Conservation (phyloP, 2,888 invertebrate species). For the Balanococcus diminutus region DNA sequence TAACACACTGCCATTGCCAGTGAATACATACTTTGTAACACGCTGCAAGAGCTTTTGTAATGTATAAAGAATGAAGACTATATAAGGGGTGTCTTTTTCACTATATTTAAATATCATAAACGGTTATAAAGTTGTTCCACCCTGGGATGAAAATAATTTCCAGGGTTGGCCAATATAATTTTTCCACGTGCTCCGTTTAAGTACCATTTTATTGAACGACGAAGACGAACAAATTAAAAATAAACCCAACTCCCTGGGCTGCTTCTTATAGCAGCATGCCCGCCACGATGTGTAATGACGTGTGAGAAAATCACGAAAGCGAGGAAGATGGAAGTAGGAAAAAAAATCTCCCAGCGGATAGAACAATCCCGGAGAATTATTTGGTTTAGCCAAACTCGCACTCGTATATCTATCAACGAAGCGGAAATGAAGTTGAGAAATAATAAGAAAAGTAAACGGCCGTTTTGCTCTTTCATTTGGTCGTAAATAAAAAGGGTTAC, state of each 20-base stretch:
- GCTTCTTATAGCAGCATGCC: no score
- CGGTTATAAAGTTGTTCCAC: not conserved
- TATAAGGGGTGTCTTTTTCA: not conserved
- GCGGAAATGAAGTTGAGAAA: conserved; percentile 47
- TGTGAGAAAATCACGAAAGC: not conserved
- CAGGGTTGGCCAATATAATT: not conserved
- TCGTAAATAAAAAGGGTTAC: conserved; percentile 40
- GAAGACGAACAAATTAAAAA: conserved; percentile 7
- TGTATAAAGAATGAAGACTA: not conserved
- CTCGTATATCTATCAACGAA: conserved; percentile 49
- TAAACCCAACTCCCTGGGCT: not conserved
- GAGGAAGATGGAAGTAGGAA: not conserved
- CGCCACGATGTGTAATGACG: not conserved
- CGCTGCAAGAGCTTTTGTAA: not conserved
- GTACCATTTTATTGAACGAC: not conserved
- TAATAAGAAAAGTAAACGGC: conserved; percentile 52
- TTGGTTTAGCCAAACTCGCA: conserved; percentile 22
- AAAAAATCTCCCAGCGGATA: not conserved
- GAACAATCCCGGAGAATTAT: conserved; percentile 33
- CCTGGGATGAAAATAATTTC: not conserved
- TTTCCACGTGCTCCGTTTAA: not conserved
- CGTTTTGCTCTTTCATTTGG: conserved; percentile 28
- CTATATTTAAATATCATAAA: conserved; percentile 18
- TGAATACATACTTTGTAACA: not conserved
- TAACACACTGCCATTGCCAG: not conserved